Percentiles rank a stretch among this genome's conserved stretches.
Conservation (phyloP, 2,888 invertebrate species). For the Ceramica pisi region DNA sequence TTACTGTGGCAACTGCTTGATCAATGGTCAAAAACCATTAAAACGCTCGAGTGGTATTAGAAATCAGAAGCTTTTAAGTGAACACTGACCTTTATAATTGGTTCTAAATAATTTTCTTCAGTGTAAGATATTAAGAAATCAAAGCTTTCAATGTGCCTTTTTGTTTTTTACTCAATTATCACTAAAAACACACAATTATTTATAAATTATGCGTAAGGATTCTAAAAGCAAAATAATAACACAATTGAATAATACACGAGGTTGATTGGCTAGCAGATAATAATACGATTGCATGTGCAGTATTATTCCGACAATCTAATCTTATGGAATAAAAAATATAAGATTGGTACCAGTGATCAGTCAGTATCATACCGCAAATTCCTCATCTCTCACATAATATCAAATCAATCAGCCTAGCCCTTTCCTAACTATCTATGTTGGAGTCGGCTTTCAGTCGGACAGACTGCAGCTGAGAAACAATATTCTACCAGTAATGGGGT, state of each 20-base stretch:
- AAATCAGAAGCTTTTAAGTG: no score
- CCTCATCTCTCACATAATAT: no score
- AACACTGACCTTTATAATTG: no score
- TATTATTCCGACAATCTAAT: constrained; percentile 12
- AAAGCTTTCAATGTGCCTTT: neutral
- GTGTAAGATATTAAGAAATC: no score
- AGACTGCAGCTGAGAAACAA: no score
- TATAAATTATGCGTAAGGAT: neutral
- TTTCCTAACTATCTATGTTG: no score
- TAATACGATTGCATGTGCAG: constrained; percentile 6
- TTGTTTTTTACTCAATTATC: neutral
- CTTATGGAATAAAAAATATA: no score
- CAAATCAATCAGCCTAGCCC: no score
- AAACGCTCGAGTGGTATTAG: neutral
- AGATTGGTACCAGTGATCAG: no score
- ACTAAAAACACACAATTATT: neutral
- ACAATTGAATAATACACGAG: neutral
- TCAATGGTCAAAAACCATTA: neutral
- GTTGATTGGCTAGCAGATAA: constrained; percentile 4
- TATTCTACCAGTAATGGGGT: no score
- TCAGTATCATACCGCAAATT: constrained; percentile 10
- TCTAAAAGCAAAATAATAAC: neutral
- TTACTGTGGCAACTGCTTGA: neutral
- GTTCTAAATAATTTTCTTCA: no score
- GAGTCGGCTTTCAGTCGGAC: no score